Conservation (phyloP, 2,113 vertebrate species). For the Rhinopithecus roxellana region DNA sequence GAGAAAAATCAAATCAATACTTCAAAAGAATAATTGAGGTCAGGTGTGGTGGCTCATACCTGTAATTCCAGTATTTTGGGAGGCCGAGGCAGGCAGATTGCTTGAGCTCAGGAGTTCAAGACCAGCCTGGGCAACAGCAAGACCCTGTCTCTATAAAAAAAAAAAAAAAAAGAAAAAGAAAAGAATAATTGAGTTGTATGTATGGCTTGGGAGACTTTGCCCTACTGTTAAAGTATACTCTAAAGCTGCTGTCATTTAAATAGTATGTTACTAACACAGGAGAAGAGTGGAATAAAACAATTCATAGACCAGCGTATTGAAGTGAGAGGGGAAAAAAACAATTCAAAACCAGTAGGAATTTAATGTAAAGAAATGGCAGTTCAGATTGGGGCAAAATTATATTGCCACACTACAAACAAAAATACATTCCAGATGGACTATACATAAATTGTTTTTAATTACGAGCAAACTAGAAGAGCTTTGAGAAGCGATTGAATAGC, state of each 20-base stretch:
- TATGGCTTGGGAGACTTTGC: background rate
- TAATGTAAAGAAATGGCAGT: background rate
- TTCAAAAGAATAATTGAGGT: background rate
- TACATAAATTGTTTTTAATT: background rate
- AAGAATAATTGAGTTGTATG: background rate
- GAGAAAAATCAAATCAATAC: background rate
- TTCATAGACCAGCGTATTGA: background rate
- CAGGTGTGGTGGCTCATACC: no score
- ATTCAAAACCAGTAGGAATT: constrained; percentile 2
- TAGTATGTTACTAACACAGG: background rate
- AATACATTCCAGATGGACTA: constrained; percentile 26
- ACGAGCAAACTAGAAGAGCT: background rate
- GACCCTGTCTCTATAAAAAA: no score
- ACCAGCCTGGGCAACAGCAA: no score
- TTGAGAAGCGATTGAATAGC: background rate
- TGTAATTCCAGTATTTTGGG: no score
- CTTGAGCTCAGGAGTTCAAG: no score
- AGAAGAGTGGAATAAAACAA: constrained; percentile 17
- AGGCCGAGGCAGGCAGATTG: no score
- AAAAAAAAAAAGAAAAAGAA: no score
- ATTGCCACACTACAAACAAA: background rate
- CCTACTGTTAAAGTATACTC: background rate
- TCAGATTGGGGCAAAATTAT: background rate
- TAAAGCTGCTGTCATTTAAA: constrained; percentile 9
- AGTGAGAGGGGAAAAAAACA: background rate